Evolutionary conservation across 2,888 invertebrate genomes (phyloP).

Genomic region (Sesia bembeciformis): DNA sequence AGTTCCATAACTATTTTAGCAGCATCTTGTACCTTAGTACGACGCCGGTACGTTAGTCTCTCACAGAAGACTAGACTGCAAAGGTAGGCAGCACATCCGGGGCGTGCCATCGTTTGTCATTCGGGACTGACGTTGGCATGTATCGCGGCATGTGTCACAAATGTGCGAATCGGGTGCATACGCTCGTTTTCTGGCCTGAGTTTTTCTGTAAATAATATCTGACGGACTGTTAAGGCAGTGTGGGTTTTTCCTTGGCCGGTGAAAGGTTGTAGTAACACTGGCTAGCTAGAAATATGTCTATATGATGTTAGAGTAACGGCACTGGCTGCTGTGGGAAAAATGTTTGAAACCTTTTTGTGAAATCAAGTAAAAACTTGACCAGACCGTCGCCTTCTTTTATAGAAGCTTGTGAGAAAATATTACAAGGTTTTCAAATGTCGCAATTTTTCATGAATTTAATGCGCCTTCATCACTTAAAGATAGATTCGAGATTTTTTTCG

Average conservation of each 20-base stretch:
- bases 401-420: not conserved
- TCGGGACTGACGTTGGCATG: too few species aligned
- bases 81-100: too few species aligned
- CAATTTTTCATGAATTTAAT: not conserved
- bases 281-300: slow-evolving; percentile 59
- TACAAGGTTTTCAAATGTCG: not conserved
- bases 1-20: too few species aligned
- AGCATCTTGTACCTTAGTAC: too few species aligned
- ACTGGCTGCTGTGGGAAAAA: slow-evolving; percentile 27
- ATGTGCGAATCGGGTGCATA: not conserved
- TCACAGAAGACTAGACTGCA: too few species aligned
- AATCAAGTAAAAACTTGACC: slow-evolving; percentile 26
- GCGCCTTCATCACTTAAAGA: too few species aligned
- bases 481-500: too few species aligned
- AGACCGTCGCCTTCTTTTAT: not conserved
- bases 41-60: too few species aligned
- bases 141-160: too few species aligned
- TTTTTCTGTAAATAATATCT: slow-evolving; percentile 67
- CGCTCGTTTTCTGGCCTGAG: slow-evolving; percentile 36
- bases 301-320: slow-evolving; percentile 52
- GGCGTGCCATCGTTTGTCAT: too few species aligned
- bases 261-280: slow-evolving; percentile 59
- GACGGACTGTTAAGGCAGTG: slow-evolving; percentile 54
- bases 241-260: slow-evolving; percentile 63
- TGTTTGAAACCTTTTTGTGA: slow-evolving; percentile 26